Evolutionary conservation across 2,888 invertebrate genomes (phyloP).

Genomic region (Ferrisia virgata): DNA sequence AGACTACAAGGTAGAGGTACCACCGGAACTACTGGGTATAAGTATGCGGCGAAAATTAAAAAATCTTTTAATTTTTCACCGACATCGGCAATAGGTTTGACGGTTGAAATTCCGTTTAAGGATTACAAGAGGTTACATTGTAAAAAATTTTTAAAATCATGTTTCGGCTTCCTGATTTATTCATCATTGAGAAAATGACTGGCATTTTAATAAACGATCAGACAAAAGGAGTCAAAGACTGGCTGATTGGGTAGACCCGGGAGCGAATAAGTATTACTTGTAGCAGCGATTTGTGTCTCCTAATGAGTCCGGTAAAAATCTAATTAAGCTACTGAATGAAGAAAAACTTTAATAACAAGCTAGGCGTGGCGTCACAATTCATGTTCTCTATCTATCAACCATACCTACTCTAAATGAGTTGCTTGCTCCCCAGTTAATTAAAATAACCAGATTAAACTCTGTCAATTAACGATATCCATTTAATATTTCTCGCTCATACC

Average conservation of each 20-base stretch:
- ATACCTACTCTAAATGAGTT: constrained; percentile 37
- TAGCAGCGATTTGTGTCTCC: constrained; percentile 40
- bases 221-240: constrained; percentile 45
- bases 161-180: constrained; percentile 45
- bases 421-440: constrained; percentile 36
- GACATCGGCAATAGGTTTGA: constrained; percentile 10
- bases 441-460: constrained; percentile 44
- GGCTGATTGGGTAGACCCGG: constrained; percentile 44
- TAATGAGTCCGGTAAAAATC: constrained; percentile 46
- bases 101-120: constrained; percentile 27
- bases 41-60: not conserved
- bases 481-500: constrained; percentile 9
- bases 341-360: constrained; percentile 39
- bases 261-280: constrained; percentile 42
- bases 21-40: not conserved
- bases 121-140: constrained; percentile 23
- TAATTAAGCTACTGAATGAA: constrained; percentile 44
- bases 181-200: constrained; percentile 39
- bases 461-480: constrained; percentile 40
- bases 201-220: constrained; percentile 40
- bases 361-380: constrained; percentile 44
- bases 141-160: constrained; percentile 33
- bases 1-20: too few relatives aligned
- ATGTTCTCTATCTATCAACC: constrained; percentile 41
- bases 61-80: constrained; percentile 32